Evolutionary conservation across 2,113 vertebrate species (phyloP).

Genomic region (Ammodytes marinus): DNA sequence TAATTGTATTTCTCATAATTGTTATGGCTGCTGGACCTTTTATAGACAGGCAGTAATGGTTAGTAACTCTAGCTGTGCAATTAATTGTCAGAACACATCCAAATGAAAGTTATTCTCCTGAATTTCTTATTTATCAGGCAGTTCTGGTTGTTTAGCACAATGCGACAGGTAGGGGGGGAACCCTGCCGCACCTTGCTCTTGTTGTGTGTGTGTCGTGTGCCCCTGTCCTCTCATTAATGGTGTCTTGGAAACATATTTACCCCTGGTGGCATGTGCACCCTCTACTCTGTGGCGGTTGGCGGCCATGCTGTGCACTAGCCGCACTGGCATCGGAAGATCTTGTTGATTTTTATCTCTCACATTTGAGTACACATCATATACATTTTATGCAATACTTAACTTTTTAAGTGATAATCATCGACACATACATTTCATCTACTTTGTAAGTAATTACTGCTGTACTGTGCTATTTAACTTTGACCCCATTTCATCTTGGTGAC

Average conservation of each 20-base stretch:
- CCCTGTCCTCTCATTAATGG: slow-evolving; percentile 35
- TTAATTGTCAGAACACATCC: not conserved
- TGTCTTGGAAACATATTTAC: slow-evolving; percentile 36
- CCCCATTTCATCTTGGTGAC: not conserved
- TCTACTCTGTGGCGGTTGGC: slow-evolving; percentile 24
- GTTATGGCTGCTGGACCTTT: slow-evolving; percentile 28
- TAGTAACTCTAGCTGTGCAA: not conserved
- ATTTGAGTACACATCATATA: too few species aligned
- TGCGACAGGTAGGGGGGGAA: slow-evolving; percentile 30
- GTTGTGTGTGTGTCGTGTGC: slow-evolving; percentile 14
- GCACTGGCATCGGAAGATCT: not conserved
- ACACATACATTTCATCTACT: too few species aligned
- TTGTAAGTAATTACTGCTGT: not conserved
- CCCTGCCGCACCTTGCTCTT: slow-evolving; percentile 25
- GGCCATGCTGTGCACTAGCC: not conserved
- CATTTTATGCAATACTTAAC: too few species aligned
- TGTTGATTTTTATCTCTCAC: too few species aligned
- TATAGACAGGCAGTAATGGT: slow-evolving; percentile 2
- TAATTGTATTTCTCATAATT: slow-evolving; percentile 61
- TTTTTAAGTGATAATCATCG: not conserved
- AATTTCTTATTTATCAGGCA: not conserved
- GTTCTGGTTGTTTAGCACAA: not conserved
- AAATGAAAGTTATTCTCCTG: not conserved
- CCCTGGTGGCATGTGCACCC: slow-evolving; percentile 16
- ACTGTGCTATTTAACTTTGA: slow-evolving; percentile 1